These are phyloP conservation scores for Clusia tigrina DNA, from an alignment of 2,888 invertebrate species.

Conservation along the genomic window DNA sequence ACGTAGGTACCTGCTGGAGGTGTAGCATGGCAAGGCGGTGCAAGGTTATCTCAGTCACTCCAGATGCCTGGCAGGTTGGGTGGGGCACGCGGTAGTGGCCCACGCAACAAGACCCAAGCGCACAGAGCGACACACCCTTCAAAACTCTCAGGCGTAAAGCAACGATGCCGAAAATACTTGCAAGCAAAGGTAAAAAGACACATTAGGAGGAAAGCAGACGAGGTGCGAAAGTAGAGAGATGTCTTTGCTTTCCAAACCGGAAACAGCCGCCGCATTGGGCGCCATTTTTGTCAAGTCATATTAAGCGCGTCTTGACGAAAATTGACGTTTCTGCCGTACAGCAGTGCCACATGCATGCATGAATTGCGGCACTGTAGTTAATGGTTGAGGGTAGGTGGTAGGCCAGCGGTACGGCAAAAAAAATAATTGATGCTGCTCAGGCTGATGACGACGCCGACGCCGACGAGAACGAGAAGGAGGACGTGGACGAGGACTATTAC, in stretches of 20 bases:
- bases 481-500: not conserved
- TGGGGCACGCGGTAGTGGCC: not conserved
- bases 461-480: constrained; percentile 33
- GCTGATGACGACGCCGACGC: not conserved
- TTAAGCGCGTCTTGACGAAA: constrained; percentile 55
- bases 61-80: no score
- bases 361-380: constrained; percentile 33
- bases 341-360: constrained; percentile 16
- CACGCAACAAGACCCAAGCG: not conserved
- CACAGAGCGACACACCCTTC: not conserved
- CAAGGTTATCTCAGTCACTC: no score
- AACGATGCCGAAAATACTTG: constrained; percentile 14
- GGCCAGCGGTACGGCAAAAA: constrained; percentile 23
- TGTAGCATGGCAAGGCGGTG: constrained; percentile 17
- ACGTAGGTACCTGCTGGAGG: constrained; percentile 12
- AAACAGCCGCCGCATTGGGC: constrained; percentile 52
- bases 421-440: constrained; percentile 48
- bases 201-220: not conserved
- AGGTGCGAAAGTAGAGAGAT: no score
- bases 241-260: not conserved
- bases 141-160: constrained; percentile 39
- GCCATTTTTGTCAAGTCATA: constrained; percentile 61
- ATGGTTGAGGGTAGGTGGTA: not conserved
- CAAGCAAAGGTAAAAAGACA: not conserved
- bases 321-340: constrained; percentile 50